Evolutionary conservation across 2,797 vertebrate species (phyloP).

Genomic region (Somateria mollissima): DNA sequence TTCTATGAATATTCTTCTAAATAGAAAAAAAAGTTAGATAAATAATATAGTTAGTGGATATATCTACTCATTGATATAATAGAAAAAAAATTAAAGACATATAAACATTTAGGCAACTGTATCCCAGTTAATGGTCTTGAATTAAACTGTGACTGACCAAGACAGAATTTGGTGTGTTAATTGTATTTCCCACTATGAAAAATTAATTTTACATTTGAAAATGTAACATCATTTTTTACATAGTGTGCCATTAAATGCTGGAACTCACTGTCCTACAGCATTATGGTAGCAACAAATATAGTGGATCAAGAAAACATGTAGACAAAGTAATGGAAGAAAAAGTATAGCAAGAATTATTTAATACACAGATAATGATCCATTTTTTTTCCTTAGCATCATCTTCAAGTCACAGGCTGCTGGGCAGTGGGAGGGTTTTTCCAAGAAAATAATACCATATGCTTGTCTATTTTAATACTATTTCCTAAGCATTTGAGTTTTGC

Average conservation of each 20-base stretch:
- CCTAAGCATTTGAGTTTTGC: not conserved
- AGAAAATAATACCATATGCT: not conserved
- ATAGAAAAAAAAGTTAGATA: not conserved
- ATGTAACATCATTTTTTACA: not conserved
- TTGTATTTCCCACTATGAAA: not conserved
- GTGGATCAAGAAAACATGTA: not conserved
- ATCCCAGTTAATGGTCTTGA: not conserved
- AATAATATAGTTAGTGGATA: no score
- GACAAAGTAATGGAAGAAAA: not conserved
- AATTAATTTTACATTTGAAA: not conserved
- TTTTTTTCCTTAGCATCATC: not conserved
- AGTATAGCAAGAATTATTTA: not conserved
- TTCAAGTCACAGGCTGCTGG: not conserved
- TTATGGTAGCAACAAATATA: not conserved
- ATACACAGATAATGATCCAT: not conserved
- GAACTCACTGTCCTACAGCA: not conserved
- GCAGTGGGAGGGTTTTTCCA: not conserved
- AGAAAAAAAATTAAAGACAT: not conserved
- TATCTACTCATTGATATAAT: not conserved
- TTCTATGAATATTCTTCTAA: not conserved
- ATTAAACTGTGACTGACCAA: not conserved
- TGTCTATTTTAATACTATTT: not conserved
- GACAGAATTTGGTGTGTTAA: not conserved
- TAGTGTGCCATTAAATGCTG: not conserved
- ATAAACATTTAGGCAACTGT: not conserved